Evolutionary conservation across 2,888 invertebrate genomes (phyloP), one percentile per base, ranked within the genome.

Genomic region (Drosophila subquinaria): DNA sequence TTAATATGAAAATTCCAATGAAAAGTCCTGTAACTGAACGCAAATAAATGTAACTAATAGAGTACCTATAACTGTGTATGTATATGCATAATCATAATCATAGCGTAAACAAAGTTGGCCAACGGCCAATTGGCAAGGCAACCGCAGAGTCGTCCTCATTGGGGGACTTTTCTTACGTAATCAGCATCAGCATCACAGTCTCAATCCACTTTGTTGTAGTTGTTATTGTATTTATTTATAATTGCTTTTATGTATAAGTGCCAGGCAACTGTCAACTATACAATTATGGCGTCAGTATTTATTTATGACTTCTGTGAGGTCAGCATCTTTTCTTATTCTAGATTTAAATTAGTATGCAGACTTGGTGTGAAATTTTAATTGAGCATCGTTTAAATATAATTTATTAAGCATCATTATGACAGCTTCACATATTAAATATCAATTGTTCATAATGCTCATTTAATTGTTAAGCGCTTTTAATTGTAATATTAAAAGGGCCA

Each of bases 101-200:
- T 27, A 27, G 5, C 27, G 27, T 27, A 27, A 27, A 36, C 35
- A 38, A n/a, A 59, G 17, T 48, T 69, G 53, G 60, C 55, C 35
- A 43, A 56, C n/a, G n/a, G 45, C 33, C 43, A 48, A 67, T 75
- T 81, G 89, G 63, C 89, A 87, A 57, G 82, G 85, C 66, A 87
- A 84, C 89, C 69, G 48, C 69, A 76, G 27, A 17, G 1, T 35
- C 15, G 27, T 43, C 33, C 42, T 68, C 20, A 8, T 9, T 9
- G 8, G 8, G 8, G 50, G 36, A 43, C 51, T 36, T 42, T 35
- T 27, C 62, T 67, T 23, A 11, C 23, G 40, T 35, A 42, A 48
- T 43, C 50, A 42, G 8, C 55, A 52, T 45, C 38, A 36, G 15
- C 42, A 57, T 47, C 33, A 27, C 27, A 27, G 4, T 11, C 13